Conservation (phyloP, 2,113 vertebrate species). For the Drymodes brunneopygia region DNA sequence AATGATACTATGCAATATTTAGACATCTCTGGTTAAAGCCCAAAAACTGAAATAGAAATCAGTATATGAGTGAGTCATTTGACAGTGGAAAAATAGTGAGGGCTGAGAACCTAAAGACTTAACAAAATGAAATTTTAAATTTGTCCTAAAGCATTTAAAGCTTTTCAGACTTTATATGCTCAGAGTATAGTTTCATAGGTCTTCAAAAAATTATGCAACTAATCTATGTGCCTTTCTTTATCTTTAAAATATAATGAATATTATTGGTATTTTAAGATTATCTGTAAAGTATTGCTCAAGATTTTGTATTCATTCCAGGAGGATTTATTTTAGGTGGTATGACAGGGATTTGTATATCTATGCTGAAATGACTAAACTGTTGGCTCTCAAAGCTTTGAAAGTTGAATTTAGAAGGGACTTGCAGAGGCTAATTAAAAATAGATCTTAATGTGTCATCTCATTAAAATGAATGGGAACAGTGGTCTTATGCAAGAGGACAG, state of each 20-base stretch:
- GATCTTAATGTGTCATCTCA: constrained; percentile 32
- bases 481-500: constrained; percentile 19
- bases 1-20: background rate
- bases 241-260: background rate
- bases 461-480: constrained; percentile 36
- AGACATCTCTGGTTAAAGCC: background rate
- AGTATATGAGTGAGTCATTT: background rate
- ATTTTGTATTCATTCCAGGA: background rate
- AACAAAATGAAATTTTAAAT: background rate
- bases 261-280: background rate
- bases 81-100: background rate
- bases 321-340: background rate
- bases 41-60: background rate
- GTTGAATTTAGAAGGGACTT: constrained; percentile 13
- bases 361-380: constrained; percentile 9
- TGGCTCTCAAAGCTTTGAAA: background rate
- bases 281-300: background rate
- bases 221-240: background rate
- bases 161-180: background rate
- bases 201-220: background rate
- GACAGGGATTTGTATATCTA: background rate
- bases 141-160: background rate
- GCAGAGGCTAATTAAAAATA: constrained; percentile 38
- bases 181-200: background rate
- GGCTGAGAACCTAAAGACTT: background rate